Conservation (phyloP, 2,888 invertebrate species). For the Cremastinae sp. region DNA sequence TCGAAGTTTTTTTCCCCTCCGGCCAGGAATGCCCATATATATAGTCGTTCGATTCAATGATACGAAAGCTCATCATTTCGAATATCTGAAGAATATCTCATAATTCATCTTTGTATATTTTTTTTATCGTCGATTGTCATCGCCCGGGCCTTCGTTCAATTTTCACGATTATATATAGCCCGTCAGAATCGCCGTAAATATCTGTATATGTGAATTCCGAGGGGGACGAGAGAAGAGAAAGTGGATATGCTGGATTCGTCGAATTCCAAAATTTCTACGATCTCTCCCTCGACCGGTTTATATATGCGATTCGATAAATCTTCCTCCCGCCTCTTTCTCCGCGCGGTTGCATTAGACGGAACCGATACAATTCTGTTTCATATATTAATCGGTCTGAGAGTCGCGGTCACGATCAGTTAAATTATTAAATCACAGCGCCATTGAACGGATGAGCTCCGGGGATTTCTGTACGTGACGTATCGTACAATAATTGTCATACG, state of each 20-base stretch:
- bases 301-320: constrained; percentile 6
- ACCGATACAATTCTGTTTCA: constrained; percentile 12
- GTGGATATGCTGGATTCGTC: constrained; percentile 13
- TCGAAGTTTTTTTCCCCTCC: background rate
- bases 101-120: constrained; percentile 17
- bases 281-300: constrained; percentile 21
- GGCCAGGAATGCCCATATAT: constrained; percentile 12
- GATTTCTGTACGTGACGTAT: constrained; percentile 34
- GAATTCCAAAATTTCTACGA: constrained; percentile 41
- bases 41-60: constrained; percentile 7
- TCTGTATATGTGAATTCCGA: too few species aligned
- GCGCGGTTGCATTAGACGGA: constrained; percentile 15
- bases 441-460: constrained; percentile 7
- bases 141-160: constrained; percentile 30
- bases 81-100: constrained; percentile 35
- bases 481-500: constrained; percentile 4
- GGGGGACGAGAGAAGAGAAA: constrained; percentile 12
- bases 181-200: background rate
- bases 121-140: constrained; percentile 29
- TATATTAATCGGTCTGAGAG: constrained; percentile 34
- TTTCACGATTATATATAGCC: constrained; percentile 30
- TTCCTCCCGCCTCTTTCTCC: background rate
- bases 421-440: constrained; percentile 30
- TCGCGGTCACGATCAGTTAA: constrained; percentile 28
- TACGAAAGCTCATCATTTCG: constrained; percentile 27